These are phyloP conservation scores for Coryphaenoides rupestris DNA, from an alignment of 2,113 vertebrate genomes.

Conservation along the genomic window DNA sequence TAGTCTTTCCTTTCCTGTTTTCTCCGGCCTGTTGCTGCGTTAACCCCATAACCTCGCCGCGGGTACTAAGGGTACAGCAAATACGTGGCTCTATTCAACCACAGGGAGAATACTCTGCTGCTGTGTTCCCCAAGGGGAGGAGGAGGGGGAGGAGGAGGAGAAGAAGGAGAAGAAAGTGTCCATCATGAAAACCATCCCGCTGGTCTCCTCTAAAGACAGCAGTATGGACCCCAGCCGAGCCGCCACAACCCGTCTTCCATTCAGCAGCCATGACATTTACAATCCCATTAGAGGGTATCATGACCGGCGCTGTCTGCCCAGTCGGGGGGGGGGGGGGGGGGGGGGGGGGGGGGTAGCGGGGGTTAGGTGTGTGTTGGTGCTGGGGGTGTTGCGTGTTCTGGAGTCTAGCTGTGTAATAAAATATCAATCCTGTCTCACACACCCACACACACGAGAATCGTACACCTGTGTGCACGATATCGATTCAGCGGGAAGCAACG, in stretches of 20 bases:
- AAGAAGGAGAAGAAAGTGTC: no score
- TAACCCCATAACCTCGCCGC: no score
- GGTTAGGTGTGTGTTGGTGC: background rate
- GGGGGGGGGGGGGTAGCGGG: background rate
- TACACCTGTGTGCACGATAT: no score
- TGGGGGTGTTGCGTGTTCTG: background rate
- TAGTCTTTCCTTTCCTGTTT: constrained; percentile 34
- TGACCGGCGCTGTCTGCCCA: constrained; percentile 22
- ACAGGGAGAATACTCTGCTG: constrained; percentile 33
- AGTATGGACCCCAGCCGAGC: no score
- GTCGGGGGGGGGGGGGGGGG: background rate
- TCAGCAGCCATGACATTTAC: constrained; percentile 42
- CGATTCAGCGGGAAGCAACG: no score
- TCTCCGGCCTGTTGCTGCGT: no score
- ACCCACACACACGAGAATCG: no score
- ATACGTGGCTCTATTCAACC: constrained; percentile 30
- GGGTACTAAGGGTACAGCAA: constrained; percentile 17
- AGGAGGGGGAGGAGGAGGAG: no score
- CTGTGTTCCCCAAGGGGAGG: background rate
- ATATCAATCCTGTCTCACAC: no score
- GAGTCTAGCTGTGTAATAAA: background rate
- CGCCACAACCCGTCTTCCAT: background rate
- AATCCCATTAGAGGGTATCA: constrained; percentile 34
- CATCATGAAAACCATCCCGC: background rate
- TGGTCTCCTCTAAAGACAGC: background rate